Base-by-base conservation (phyloP, 2,797 vertebrate species). In the Sebastolobus altivelis region DNA sequence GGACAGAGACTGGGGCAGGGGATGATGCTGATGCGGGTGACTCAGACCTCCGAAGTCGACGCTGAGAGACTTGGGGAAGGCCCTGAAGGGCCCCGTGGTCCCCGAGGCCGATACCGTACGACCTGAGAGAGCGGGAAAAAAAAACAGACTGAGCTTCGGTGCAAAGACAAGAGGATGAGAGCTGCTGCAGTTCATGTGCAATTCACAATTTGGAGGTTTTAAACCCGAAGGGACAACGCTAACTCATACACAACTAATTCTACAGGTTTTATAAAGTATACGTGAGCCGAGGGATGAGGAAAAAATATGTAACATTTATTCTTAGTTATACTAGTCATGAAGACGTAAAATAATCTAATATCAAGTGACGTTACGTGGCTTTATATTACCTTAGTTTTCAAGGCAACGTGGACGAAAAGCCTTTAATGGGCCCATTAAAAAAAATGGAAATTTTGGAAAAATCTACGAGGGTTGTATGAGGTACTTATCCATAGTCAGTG, bases 41-140 rank as follows among this genome's bases (percentile, higher is more conserved):
- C 38, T 88, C 75, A 96, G 88, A 33, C 95, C 95, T 27, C 96
- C 95, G 1, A 96, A 96, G 89, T 96, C 96, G 77, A 96, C 92
- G 77, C 96, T 96, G 80, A 96, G 85, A 18, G 96, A 97, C 86
- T 96, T 97, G 69, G 95, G 95, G 72, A 97, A 96, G 79, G 93
- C 91, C 81, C 95, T 95, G 86, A 96, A 96, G 65, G 95, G 95
- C 33, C 94, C 95, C 3, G 95, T 84, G 67, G 84, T 80, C 65
- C 95, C 94, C 4, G 95, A 93, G 71, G 93, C 82, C 2, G 96
- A 95, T 31, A 93, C 82, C 2, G 94, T 90, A 5, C 96, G 95
- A 93, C 96, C 95, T 96, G 87, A 71, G 73, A 68, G 56, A 20
- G n/a, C 16, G 43, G 77, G 38, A 69, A 25, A 37, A 72, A 27